These are phyloP conservation scores for Macheiramphus alcinus DNA, from an alignment of 2,113 vertebrate genomes.

Conservation along the genomic window DNA sequence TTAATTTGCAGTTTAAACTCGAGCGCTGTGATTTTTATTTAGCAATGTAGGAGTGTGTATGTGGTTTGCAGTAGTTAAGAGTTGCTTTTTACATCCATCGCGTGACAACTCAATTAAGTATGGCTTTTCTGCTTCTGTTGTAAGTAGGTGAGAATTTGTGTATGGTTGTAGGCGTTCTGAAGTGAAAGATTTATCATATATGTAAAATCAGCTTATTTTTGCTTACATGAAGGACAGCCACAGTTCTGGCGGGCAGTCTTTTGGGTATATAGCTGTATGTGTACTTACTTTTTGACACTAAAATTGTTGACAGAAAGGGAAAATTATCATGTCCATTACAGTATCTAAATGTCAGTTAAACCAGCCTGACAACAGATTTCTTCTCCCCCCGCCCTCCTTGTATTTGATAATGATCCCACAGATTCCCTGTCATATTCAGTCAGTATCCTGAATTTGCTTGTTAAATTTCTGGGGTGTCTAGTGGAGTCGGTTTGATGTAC, in stretches of 20 bases:
- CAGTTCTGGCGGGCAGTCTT: neutral
- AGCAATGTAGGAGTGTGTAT: neutral
- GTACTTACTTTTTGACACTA: neutral
- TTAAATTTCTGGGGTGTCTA: neutral
- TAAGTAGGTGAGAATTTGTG: neutral
- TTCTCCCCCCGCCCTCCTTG: accelerated
- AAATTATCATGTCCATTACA: neutral
- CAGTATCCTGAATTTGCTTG: neutral
- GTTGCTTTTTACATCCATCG: neutral
- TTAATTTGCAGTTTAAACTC: neutral
- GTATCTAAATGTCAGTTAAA: neutral
- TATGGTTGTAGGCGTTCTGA: neutral
- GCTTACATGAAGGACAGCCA: neutral
- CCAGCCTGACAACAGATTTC: neutral
- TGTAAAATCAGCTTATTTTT: neutral
- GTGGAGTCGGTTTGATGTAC: neutral
- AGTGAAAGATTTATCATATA: neutral
- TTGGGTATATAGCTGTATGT: neutral
- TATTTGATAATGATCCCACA: accelerated
- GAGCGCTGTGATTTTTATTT: neutral
- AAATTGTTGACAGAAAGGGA: neutral
- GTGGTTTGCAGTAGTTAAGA: neutral
- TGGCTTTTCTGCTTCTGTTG: neutral
- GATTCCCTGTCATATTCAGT: neutral
- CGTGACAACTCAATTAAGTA: neutral